Percentiles rank a stretch among this genome's conserved stretches.
phyloP scores from a whole-genome alignment of 64 coral and sea anemone genomes.

The Platygyra sinensis region DNA sequence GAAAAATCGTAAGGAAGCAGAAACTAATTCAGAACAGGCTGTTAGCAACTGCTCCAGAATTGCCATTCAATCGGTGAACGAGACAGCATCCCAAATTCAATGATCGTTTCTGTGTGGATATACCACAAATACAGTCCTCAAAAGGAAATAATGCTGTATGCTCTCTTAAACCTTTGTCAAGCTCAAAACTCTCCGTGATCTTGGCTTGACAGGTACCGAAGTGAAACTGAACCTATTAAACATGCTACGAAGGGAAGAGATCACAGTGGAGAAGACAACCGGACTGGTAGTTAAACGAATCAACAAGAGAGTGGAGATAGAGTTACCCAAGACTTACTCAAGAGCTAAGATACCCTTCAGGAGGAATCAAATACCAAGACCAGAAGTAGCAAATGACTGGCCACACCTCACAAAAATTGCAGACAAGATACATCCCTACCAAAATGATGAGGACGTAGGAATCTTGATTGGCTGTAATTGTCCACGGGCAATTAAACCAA shows the following conservation, averaged over 20 bases:
- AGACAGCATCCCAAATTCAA: slow-evolving; percentile 23
- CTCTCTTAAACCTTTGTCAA: slow-evolving; percentile 59
- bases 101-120: slow-evolving; percentile 64
- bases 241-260: slow-evolving; percentile 40
- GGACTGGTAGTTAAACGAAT: slow-evolving; percentile 48
- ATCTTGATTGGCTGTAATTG: slow-evolving; percentile 64
- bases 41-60: slow-evolving; percentile 1
- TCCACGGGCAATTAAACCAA: slow-evolving; percentile 40
- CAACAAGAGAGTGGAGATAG: slow-evolving; percentile 35
- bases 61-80: neutral
- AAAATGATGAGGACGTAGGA: slow-evolving; percentile 30
- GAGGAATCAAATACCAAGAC: neutral
- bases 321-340: slow-evolving; percentile 49
- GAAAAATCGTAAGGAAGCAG: neutral
- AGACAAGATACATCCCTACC: slow-evolving; percentile 34
- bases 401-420: slow-evolving; percentile 19
- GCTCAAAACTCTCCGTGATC: neutral
- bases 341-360: slow-evolving; percentile 22
- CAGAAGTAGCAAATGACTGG: slow-evolving; percentile 31
- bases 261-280: neutral
- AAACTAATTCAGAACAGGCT: neutral
- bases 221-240: slow-evolving; percentile 36
- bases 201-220: slow-evolving; percentile 12
- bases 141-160: slow-evolving; percentile 33
- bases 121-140: slow-evolving; percentile 56